Conservation (phyloP, 1,140 invertebrate genomes). For the Danaus melanippus region DNA sequence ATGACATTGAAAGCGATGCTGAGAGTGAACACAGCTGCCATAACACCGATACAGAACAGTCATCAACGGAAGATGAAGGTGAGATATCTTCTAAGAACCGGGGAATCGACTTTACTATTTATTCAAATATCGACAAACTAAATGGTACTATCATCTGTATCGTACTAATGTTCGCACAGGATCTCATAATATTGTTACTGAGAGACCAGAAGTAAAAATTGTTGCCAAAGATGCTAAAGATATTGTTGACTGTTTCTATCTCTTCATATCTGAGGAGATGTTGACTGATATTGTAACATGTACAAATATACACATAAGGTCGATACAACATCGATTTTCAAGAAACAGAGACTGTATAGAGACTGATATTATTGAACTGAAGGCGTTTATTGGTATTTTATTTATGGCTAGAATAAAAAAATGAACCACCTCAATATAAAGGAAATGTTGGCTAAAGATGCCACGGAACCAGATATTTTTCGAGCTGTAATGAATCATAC, state of each 20-base stretch:
- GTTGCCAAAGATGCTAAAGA: conserved; percentile 4
- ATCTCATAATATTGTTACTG: not conserved
- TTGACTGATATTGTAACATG: too few relatives aligned
- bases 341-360: conserved; percentile 30
- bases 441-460: conserved; percentile 40
- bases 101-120: conserved; percentile 2
- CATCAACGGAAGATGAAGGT: too few relatives aligned
- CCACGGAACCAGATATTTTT: conserved; percentile 32
- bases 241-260: not conserved
- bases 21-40: conserved; percentile 5
- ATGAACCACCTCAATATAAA: conserved; percentile 29
- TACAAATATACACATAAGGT: conserved; percentile 21
- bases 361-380: conserved; percentile 32
- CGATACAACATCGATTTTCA: conserved; percentile 24
- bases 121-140: conserved; percentile 6
- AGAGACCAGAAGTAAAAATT: not conserved
- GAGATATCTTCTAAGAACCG: not conserved
- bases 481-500: conserved; percentile 28
- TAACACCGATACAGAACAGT: conserved; percentile 5
- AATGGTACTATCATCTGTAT: conserved; percentile 2
- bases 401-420: conserved; percentile 33
- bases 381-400: conserved; percentile 39
- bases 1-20: conserved; percentile 11
- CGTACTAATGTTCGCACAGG: conserved; percentile 3
- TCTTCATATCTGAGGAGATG: conserved; percentile 2